phyloP scores from a whole-genome alignment of 92 coral and sea anemone species.

The Parazoanthus darwini region DNA sequence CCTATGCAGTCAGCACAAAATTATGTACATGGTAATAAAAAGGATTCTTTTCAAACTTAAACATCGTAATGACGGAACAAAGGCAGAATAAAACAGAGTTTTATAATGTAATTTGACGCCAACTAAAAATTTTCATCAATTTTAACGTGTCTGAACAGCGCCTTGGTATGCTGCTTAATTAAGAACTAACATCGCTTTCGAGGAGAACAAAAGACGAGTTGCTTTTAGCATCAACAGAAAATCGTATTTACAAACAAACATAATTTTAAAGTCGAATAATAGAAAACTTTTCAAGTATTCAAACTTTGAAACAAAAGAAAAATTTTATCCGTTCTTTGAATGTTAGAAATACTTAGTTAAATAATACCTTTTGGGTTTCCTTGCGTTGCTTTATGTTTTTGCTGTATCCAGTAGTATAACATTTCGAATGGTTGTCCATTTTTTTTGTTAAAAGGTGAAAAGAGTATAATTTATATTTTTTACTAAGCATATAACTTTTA shows the following conservation, averaged over 20 bases:
- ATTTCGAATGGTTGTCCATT: too few species aligned
- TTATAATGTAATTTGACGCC: constrained; percentile 20
- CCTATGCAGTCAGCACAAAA: neutral
- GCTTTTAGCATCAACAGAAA: neutral
- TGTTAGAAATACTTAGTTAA: neutral
- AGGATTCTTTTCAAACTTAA: neutral
- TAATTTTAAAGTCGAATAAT: neutral
- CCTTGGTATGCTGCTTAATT: neutral
- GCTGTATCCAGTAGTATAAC: too few species aligned
- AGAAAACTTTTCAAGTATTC: too few species aligned
- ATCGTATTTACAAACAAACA: too few species aligned
- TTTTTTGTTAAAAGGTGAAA: too few species aligned
- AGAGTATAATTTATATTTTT: too few species aligned
- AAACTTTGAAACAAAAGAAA: neutral
- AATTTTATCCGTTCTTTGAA: neutral
- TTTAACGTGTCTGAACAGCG: neutral
- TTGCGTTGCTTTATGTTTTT: neutral
- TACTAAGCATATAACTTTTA: too few species aligned
- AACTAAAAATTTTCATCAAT: neutral
- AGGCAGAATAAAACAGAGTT: neutral
- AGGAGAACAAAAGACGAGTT: neutral
- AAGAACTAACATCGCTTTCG: neutral
- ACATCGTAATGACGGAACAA: neutral
- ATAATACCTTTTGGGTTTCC: neutral
- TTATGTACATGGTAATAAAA: neutral